Evolutionary conservation across 2,113 vertebrate species (phyloP).

Genomic region (Urocolius indicus): DNA sequence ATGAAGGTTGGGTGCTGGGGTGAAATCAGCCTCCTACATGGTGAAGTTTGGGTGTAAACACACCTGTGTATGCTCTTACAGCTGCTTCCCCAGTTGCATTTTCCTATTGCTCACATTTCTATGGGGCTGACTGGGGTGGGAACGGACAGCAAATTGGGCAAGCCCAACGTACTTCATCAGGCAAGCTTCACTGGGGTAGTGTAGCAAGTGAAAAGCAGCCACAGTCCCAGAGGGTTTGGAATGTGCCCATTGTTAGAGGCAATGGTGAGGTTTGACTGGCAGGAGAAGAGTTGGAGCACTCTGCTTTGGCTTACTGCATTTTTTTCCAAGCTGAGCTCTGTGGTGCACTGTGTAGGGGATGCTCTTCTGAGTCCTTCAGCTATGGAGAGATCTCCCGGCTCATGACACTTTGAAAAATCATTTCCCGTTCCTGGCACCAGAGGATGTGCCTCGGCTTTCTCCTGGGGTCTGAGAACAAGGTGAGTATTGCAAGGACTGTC

Average conservation of each 20-base stretch:
- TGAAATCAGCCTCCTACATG: not conserved
- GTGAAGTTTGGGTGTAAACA: not conserved
- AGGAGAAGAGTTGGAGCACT: not conserved
- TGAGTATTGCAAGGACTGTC: not conserved
- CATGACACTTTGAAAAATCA: not conserved
- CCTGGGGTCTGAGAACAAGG: not conserved
- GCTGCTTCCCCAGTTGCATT: not conserved
- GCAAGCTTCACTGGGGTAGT: no score
- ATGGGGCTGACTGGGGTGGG: not conserved
- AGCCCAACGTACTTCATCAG: not conserved
- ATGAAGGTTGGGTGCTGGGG: not conserved
- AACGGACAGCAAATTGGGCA: not conserved
- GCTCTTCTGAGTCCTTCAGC: not conserved
- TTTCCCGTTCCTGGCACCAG: not conserved
- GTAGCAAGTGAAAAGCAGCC: not conserved
- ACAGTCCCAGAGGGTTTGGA: not conserved
- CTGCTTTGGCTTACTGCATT: not conserved
- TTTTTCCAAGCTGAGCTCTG: not conserved
- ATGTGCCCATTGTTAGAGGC: not conserved
- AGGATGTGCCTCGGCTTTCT: not conserved
- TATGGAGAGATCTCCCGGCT: not conserved
- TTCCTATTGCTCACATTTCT: not conserved
- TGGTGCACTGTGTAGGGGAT: not conserved
- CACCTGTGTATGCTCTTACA: not conserved
- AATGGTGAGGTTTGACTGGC: not conserved